Conservation (phyloP, 2,888 invertebrate species). For the Pomacea canaliculata region DNA sequence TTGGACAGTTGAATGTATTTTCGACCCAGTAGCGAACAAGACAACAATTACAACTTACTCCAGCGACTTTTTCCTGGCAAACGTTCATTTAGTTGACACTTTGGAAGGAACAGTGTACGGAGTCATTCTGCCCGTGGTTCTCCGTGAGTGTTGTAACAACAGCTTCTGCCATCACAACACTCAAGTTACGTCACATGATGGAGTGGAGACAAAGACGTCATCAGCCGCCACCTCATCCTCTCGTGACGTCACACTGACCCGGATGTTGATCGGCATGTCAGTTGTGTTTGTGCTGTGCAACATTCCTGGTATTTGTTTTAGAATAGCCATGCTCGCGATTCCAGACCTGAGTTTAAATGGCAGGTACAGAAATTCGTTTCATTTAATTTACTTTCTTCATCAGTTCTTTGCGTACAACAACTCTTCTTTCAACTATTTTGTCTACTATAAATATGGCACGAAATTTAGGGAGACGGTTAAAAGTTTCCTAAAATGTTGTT, state of each 20-base stretch:
- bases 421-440: neutral
- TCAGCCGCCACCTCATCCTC: neutral
- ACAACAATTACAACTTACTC: neutral
- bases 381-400: neutral
- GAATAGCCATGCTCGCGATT: neutral
- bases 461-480: slow-evolving; percentile 1
- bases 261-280: slow-evolving; percentile 14
- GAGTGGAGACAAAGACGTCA: neutral
- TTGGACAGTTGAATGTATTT: neutral
- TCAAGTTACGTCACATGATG: neutral
- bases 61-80: neutral
- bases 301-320: neutral
- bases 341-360: neutral
- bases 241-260: slow-evolving; percentile 12
- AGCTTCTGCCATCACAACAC: neutral
- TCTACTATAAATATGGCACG: neutral
- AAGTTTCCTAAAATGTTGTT: neutral
- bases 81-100: neutral
- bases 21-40: neutral
- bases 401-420: neutral
- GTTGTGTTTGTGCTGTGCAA: slow-evolving; percentile 1
- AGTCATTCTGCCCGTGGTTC: neutral
- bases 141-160: neutral
- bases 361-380: neutral
- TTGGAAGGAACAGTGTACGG: neutral